These are phyloP conservation scores for Protonemura montana DNA, from an alignment of 2,888 invertebrate genomes.

Conservation along the genomic window DNA sequence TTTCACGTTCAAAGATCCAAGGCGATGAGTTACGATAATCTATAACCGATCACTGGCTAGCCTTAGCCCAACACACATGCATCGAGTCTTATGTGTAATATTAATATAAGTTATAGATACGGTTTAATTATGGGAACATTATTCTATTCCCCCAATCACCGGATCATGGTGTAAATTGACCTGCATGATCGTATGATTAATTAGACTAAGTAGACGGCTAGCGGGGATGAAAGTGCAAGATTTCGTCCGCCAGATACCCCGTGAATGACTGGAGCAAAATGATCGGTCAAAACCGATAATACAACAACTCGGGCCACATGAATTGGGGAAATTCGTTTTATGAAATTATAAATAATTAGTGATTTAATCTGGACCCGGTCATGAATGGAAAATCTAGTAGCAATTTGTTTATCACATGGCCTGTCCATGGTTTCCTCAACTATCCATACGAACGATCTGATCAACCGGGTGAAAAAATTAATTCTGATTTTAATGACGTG, in stretches of 20 bases:
- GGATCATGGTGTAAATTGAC: neutral
- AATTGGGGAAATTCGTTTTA: constrained; percentile 1
- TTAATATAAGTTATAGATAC: constrained; percentile 17
- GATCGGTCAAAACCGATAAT: neutral
- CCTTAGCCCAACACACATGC: neutral
- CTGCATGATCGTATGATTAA: constrained; percentile 13
- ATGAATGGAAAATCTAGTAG: neutral
- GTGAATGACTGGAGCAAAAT: neutral
- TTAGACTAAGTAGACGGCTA: constrained; percentile 18
- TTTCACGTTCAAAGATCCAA: constrained; percentile 30
- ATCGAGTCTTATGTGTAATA: neutral
- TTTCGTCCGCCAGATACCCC: neutral
- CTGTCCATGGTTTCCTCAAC: neutral
- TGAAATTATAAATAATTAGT: constrained; percentile 4
- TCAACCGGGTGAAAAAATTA: neutral
- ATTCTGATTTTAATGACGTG: neutral
- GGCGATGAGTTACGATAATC: constrained; percentile 26
- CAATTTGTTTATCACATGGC: neutral
- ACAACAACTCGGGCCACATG: neutral
- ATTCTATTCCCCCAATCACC: constrained; percentile 15
- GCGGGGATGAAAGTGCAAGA: neutral
- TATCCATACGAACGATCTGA: neutral
- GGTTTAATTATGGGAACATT: constrained; percentile 1
- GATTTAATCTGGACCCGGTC: neutral
- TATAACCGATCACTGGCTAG: constrained; percentile 28